phyloP scores from a whole-genome alignment of 2,888 invertebrate species.

The Pecten maximus region DNA sequence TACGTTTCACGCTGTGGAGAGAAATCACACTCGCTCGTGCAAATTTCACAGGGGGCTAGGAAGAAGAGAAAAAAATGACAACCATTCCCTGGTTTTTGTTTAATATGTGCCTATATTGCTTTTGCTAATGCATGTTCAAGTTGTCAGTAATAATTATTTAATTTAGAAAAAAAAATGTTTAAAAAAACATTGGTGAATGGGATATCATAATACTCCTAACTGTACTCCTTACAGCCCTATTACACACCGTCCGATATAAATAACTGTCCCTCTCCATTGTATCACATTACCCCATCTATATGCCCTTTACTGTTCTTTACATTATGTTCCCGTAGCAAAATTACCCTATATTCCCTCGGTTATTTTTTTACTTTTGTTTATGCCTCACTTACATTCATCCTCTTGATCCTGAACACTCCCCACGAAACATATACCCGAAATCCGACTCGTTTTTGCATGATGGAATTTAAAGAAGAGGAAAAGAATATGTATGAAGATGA shows the following conservation, averaged over 20 bases:
- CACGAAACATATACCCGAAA: conserved; percentile 33
- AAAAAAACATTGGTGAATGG: conserved; percentile 18
- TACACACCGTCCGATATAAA: conserved; percentile 11
- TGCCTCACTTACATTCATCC: conserved; percentile 35
- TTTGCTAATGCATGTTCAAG: conserved; percentile 29
- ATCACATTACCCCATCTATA: conserved; percentile 28
- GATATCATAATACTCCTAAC: background rate
- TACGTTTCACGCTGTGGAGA: conserved; percentile 33
- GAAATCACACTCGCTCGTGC: conserved; percentile 33
- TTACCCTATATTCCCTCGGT: conserved; percentile 35
- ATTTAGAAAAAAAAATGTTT: background rate
- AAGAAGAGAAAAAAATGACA: conserved; percentile 26
- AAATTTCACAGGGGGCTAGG: conserved; percentile 29
- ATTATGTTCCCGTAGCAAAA: conserved; percentile 35
- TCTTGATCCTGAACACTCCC: conserved; percentile 20
- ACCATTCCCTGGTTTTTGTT: conserved; percentile 19
- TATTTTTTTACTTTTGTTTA: conserved; percentile 35
- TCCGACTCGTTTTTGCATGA: conserved; percentile 35
- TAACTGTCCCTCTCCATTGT: conserved; percentile 15
- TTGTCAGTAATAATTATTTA: conserved; percentile 9
- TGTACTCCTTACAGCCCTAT: background rate
- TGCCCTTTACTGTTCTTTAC: conserved; percentile 35
- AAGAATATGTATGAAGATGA: conserved; percentile 29
- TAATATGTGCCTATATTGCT: conserved; percentile 32
- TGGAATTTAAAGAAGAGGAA: background rate